Percentiles rank a stretch among this genome's conserved stretches.
Conservation (phyloP, 2,113 vertebrate genomes). For the Sula dactylatra region DNA sequence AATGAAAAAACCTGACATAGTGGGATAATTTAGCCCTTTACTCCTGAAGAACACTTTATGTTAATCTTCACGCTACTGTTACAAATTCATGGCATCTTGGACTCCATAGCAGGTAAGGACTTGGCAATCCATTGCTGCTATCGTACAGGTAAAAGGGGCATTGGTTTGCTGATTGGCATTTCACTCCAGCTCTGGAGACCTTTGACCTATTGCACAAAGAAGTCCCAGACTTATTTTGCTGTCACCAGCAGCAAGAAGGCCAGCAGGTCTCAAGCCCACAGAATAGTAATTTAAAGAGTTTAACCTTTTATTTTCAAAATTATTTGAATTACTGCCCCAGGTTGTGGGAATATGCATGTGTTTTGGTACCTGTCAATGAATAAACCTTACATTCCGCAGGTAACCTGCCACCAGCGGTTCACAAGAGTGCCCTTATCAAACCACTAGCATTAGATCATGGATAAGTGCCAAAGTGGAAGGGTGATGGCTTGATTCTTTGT, state of each 20-base stretch:
- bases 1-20: neutral
- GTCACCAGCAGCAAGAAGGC: neutral
- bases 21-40: neutral
- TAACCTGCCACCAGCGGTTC: neutral
- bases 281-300: neutral
- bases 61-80: neutral
- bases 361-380: neutral
- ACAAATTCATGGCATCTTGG: neutral
- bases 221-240: neutral
- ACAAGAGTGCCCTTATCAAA: neutral
- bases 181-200: neutral
- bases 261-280: neutral
- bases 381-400: neutral
- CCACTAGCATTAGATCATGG: neutral
- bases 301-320: neutral
- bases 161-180: neutral
- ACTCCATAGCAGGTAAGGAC: neutral
- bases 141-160: neutral
- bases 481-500: neutral
- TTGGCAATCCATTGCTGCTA: neutral
- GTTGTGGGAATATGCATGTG: neutral
- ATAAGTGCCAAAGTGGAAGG: neutral
- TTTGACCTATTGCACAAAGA: neutral
- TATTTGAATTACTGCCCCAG: neutral
- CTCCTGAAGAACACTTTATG: neutral